Conservation (phyloP, 2,113 vertebrate species). For the Hippocampus comes region DNA sequence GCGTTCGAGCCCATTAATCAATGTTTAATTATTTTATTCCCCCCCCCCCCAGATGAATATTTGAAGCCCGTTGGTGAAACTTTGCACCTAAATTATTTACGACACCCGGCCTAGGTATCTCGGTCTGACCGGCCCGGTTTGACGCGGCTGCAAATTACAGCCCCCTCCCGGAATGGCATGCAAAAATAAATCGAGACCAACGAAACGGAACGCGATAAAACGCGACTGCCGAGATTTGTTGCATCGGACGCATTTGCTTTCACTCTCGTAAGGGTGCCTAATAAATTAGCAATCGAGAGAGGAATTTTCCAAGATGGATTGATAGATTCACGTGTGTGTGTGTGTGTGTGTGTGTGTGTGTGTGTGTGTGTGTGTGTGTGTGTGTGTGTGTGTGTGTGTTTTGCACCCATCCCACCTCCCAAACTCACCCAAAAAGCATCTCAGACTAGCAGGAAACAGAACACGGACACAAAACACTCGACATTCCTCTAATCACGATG, state of each 20-base stretch:
- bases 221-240: neutral
- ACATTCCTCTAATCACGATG: conserved; percentile 54
- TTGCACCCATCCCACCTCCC: neutral
- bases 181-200: neutral
- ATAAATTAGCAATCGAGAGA: neutral
- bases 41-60: neutral
- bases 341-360: no score
- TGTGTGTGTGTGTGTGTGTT: neutral
- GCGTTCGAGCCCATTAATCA: conserved; percentile 1
- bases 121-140: neutral
- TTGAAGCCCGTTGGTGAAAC: conserved; percentile 3
- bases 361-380: no score
- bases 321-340: neutral
- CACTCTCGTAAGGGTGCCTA: neutral
- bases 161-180: neutral
- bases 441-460: conserved; percentile 42
- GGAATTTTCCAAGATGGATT: neutral
- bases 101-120: neutral
- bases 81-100: conserved; percentile 8
- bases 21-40: neutral
- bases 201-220: neutral
- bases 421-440: conserved; percentile 26
- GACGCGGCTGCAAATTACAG: conserved; percentile 1
- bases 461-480: conserved; percentile 45
- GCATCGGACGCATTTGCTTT: neutral